Conservation (phyloP, 1,140 invertebrate species). For the Penaeus vannamei region DNA sequence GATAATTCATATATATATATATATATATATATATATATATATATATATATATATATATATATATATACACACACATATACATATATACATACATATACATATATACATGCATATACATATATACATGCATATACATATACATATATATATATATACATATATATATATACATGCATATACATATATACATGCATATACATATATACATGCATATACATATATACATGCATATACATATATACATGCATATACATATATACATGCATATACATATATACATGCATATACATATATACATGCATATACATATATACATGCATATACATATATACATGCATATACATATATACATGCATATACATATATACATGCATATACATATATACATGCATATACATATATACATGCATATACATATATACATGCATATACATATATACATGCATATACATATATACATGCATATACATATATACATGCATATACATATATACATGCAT, state of each 20-base stretch:
- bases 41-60: not conserved
- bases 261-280: slow-evolving; percentile 6
- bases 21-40: not conserved
- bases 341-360: too few species aligned
- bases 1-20: not conserved
- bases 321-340: not conserved
- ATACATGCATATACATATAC: not conserved
- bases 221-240: not conserved
- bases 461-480: not conserved
- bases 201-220: not conserved
- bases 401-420: not conserved
- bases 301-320: not conserved
- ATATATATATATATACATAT: not conserved
- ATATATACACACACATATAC: too few species aligned
- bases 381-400: not conserved
- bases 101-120: too few species aligned
- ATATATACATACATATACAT: too few species aligned
- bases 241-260: not conserved
- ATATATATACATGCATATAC: not conserved
- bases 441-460: not conserved
- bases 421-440: not conserved
- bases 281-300: not conserved
- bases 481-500: not conserved
- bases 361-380: too few species aligned
- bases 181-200: not conserved